These are phyloP conservation scores for Drosophila nigritarsus DNA, from an alignment of 2,888 invertebrate genomes.

Conservation along the genomic window DNA sequence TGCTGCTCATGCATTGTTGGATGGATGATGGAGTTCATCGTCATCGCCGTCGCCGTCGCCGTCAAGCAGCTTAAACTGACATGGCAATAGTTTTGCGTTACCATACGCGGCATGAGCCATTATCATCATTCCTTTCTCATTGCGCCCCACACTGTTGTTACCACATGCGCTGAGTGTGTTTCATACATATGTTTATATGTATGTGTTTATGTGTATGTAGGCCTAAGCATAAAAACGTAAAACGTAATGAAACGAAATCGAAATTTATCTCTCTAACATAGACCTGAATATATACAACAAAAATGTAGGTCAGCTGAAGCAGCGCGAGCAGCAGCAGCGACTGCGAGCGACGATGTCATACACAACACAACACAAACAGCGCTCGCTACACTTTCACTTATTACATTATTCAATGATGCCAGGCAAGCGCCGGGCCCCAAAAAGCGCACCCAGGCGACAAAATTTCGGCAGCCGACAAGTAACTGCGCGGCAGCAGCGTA, in stretches of 20 bases:
- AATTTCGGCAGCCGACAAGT: conserved; percentile 19
- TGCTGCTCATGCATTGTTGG: conserved; percentile 20
- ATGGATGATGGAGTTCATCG: conserved; percentile 16
- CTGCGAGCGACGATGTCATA: conserved; percentile 26
- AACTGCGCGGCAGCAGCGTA: conserved; percentile 21
- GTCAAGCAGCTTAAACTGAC: conserved; percentile 50
- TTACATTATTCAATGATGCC: conserved; percentile 88
- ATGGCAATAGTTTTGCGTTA: conserved; percentile 72
- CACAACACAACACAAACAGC: conserved; percentile 38
- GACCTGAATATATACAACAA: conserved; percentile 92
- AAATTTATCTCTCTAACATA: conserved; percentile 89
- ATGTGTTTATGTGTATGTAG: conserved; percentile 2
- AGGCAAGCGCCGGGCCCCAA: conserved; percentile 85
- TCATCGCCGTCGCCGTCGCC: conserved; percentile 8
- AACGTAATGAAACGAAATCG: conserved; percentile 77
- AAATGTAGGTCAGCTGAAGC: conserved; percentile 90
- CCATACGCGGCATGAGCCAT: conserved; percentile 39
- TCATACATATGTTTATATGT: background rate
- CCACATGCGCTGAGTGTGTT: conserved; percentile 22
- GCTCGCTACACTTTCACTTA: conserved; percentile 92
- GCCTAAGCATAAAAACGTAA: conserved; percentile 57
- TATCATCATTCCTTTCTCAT: conserved; percentile 10
- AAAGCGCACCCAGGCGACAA: conserved; percentile 47
- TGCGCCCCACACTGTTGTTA: conserved; percentile 24
- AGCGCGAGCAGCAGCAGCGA: conserved; percentile 83